Base-by-base conservation (phyloP, 2,888 invertebrate species). In the Oscheius onirici region DNA sequence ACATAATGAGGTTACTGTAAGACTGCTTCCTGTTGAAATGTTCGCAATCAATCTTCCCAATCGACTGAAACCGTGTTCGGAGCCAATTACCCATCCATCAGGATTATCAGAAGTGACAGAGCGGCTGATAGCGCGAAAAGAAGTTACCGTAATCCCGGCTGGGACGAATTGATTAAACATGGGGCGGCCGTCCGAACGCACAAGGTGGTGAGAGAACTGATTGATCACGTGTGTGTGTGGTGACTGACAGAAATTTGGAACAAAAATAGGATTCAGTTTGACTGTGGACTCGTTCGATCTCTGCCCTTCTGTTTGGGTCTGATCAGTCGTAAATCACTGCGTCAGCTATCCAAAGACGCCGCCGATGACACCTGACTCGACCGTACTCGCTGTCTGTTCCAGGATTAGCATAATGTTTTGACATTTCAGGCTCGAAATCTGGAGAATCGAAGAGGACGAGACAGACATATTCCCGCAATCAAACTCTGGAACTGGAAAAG, bases 401-500 rank as follows among this genome's bases (percentile, higher is more conserved):
- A 22, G 5, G 13, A 13, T 20, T 24, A 52, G 52, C 22, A 52
- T 13, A 17, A 52, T 22, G 22, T 13, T n/a, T 24, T 13, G 17
- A 13, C 22, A n/a, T 69, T 57, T 28, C 49, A 57, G 69, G 69
- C n/a, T 58, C 69, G 20, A 69, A 69, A 49, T 58, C 69, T 8
- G 69, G 69, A 3, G 69, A 69, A 28, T 69, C 69, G 24, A 69
- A 69, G 22, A 74, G 86, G 20, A 87, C 85, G 8, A 78, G 86
- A 57, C 86, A 86, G 68, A 87, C 86, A 8, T 86, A 86, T 65
- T 82, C 84, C 43, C 68, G 85, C 68, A 83, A 81, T 54, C 86
- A 86, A 71, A 86, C 86, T n/a, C 70, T 86, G 54, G 84, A 86
- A 67, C 72, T 86, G 41, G 86, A 86, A 68, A 86, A 86, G 75